Conservation (phyloP, 2,797 vertebrate genomes). For the Thamnophis elegans region DNA sequence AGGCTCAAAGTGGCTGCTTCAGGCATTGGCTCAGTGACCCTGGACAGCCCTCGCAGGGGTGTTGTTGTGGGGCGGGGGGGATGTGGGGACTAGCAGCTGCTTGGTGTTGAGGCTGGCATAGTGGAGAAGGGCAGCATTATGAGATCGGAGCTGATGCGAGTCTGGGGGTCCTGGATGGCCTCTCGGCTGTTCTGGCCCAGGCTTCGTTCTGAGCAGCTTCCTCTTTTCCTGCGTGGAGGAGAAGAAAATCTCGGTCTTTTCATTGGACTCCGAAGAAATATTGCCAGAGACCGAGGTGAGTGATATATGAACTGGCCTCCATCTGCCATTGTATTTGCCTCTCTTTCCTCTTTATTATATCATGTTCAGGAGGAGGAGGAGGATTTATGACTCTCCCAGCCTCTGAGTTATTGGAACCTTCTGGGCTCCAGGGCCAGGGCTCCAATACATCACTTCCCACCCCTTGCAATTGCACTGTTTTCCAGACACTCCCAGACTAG, state of each 20-base stretch:
- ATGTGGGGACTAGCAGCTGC: background rate
- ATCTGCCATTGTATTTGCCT: constrained; percentile 46
- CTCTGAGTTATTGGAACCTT: constrained; percentile 41
- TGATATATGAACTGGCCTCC: constrained; percentile 56
- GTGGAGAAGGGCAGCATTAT: background rate
- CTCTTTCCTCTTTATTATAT: constrained; percentile 43
- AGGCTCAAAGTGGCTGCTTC: background rate
- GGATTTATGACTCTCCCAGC: constrained; percentile 31
- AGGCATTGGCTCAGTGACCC: background rate
- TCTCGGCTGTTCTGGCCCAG: background rate
- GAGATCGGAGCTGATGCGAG: background rate
- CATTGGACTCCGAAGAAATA: background rate
- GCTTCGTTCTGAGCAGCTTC: background rate
- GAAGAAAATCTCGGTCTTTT: background rate
- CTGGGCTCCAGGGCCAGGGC: constrained; percentile 50
- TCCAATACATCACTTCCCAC: constrained; percentile 47
- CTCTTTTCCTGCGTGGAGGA: background rate
- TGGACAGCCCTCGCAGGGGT: background rate
- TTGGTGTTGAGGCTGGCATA: background rate
- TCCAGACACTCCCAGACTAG: constrained; percentile 43
- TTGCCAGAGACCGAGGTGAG: background rate
- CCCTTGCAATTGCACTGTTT: constrained; percentile 55
- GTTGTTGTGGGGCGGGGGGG: background rate
- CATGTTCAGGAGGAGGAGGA: constrained; percentile 35
- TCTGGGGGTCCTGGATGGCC: background rate